phyloP scores from a whole-genome alignment of 1,140 invertebrate species.

The Panagrolaimus sp. region DNA sequence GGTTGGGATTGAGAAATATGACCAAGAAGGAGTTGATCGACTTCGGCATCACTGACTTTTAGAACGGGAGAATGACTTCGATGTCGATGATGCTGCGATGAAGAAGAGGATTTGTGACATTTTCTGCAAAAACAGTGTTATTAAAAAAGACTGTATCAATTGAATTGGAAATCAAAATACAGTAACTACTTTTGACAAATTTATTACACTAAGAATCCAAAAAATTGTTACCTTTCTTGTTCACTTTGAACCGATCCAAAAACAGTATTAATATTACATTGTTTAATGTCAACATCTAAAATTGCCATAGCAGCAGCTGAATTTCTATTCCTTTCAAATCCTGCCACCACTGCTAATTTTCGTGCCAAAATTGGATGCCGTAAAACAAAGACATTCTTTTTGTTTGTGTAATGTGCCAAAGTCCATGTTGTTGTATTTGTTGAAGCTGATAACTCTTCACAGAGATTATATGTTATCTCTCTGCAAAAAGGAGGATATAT shows the following conservation, averaged over 20 bases:
- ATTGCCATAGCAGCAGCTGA: neutral
- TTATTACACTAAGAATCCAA: neutral
- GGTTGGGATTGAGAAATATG: neutral
- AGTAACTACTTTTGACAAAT: too few relatives aligned
- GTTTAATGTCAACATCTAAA: neutral
- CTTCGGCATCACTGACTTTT: neutral
- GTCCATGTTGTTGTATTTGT: conserved; percentile 8
- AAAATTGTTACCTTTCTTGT: neutral
- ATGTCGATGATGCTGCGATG: neutral
- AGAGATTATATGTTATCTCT: conserved; percentile 4
- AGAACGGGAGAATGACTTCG: neutral
- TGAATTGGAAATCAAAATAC: too few relatives aligned
- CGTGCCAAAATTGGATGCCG: neutral
- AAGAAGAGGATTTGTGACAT: neutral
- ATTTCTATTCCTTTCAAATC: neutral
- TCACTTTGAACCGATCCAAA: neutral
- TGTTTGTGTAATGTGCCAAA: neutral
- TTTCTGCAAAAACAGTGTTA: neutral
- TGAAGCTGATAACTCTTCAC: neutral
- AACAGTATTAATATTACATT: neutral
- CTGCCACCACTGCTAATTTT: neutral
- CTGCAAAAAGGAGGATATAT: neutral
- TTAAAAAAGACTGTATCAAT: neutral
- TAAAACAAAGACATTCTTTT: conserved; percentile 3
- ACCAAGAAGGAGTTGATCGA: neutral